Evolutionary conservation across 2,113 vertebrate genomes (phyloP).

Genomic region (Aphyosemion australe): DNA sequence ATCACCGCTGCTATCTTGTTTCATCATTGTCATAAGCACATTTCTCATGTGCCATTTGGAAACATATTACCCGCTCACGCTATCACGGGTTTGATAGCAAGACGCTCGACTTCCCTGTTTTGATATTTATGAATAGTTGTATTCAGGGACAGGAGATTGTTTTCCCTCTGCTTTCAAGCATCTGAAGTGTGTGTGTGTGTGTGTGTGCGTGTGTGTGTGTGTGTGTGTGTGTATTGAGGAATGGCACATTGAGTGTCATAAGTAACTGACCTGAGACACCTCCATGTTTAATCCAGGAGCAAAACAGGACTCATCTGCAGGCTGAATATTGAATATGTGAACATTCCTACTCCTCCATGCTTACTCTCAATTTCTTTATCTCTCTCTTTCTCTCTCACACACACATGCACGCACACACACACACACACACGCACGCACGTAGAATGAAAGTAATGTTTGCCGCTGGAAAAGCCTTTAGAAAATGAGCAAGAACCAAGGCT

Average conservation of each 20-base stretch:
- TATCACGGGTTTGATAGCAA: slow-evolving; percentile 67
- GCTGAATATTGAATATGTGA: slow-evolving; percentile 70
- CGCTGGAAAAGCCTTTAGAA: slow-evolving; percentile 65
- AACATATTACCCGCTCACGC: slow-evolving; percentile 64
- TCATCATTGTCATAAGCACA: slow-evolving; percentile 70
- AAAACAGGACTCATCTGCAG: slow-evolving; percentile 72
- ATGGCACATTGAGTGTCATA: slow-evolving; percentile 71
- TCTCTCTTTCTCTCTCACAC: slow-evolving; percentile 14
- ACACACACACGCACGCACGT: neutral
- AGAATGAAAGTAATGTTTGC: slow-evolving; percentile 68
- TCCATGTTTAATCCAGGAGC: slow-evolving; percentile 76
- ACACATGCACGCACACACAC: slow-evolving; percentile 35
- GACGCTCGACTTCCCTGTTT: slow-evolving; percentile 61
- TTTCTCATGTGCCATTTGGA: slow-evolving; percentile 69
- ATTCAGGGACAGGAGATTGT: slow-evolving; percentile 65
- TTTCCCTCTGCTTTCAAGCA: slow-evolving; percentile 27
- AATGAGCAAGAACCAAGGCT: slow-evolving; percentile 62
- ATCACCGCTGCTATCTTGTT: slow-evolving; percentile 67
- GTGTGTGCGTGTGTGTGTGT: slow-evolving; percentile 36
- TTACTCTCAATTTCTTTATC: slow-evolving; percentile 14
- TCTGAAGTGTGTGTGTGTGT: slow-evolving; percentile 17
- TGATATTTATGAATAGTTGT: slow-evolving; percentile 74
- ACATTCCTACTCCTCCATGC: slow-evolving; percentile 19
- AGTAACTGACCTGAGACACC: slow-evolving; percentile 76
- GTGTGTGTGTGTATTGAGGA: slow-evolving; percentile 54